Evolutionary conservation across 2,113 vertebrate genomes (phyloP).

Genomic region (Saguinus midas): DNA sequence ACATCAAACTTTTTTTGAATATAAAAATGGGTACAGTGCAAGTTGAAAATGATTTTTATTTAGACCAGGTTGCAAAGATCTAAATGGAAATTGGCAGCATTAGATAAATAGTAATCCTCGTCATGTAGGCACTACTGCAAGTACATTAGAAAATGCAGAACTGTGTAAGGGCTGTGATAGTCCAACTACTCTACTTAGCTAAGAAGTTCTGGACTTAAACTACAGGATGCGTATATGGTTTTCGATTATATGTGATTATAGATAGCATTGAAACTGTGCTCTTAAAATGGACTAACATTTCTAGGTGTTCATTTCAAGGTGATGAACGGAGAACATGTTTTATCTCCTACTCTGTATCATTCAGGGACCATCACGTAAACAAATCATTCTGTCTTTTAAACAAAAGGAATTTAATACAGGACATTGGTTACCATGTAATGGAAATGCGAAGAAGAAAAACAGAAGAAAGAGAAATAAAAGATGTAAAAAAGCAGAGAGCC

Average conservation of each 20-base stretch:
- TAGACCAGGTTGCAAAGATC: not conserved
- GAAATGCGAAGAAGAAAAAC: not conserved
- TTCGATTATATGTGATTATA: not conserved
- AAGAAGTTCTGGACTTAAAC: not conserved
- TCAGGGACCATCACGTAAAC: not conserved
- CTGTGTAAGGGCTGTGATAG: too few relatives aligned
- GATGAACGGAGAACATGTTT: not conserved
- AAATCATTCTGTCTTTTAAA: not conserved
- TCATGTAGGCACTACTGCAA: not conserved
- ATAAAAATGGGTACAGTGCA: not conserved
- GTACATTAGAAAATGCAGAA: not conserved
- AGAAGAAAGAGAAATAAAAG: not conserved
- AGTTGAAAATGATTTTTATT: not conserved
- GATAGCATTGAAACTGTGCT: not conserved
- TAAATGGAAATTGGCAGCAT: not conserved
- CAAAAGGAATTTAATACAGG: not conserved
- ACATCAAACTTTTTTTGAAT: not conserved
- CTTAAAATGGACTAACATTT: not conserved
- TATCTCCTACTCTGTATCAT: not conserved
- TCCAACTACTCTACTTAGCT: not conserved
- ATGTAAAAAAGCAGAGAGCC: not conserved
- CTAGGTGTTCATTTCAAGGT: not conserved
- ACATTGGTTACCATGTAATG: not conserved
- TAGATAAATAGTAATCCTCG: not conserved
- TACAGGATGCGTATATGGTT: not conserved